Percentiles rank a stretch among this genome's conserved stretches.
Conservation (phyloP, 2,888 invertebrate genomes). For the Serrognathus titanus region DNA sequence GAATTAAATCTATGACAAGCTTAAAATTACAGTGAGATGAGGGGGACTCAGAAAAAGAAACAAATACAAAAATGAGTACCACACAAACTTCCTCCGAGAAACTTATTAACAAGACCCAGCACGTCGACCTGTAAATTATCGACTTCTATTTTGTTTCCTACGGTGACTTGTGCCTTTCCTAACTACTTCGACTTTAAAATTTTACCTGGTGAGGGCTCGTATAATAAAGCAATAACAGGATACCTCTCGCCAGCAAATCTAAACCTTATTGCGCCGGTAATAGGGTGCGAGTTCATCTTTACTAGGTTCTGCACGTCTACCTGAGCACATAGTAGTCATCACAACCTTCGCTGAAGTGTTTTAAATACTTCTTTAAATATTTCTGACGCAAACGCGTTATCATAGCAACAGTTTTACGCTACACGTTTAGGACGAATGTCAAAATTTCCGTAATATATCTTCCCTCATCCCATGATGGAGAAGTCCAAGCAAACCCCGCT, state of each 20-base stretch:
- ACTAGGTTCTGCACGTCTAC: neutral
- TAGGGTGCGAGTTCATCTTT: neutral
- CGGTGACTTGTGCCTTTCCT: neutral
- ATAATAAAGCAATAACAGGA: constrained; percentile 15
- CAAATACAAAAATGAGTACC: too few relatives aligned
- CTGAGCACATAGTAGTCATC: neutral
- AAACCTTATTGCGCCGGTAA: neutral
- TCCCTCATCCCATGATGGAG: constrained; percentile 7
- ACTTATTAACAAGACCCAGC: too few relatives aligned
- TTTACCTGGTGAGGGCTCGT: neutral
- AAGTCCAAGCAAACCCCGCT: neutral
- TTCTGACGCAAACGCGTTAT: neutral
- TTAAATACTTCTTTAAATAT: neutral
- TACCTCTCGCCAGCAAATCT: neutral
- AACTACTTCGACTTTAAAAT: neutral
- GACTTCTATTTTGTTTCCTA: neutral
- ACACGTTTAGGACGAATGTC: neutral
- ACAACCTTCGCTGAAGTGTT: too few relatives aligned
- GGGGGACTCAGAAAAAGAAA: too few relatives aligned
- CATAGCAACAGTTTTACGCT: too few relatives aligned
- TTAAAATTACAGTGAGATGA: too few relatives aligned
- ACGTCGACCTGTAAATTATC: neutral
- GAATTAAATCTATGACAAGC: too few relatives aligned
- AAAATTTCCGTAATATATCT: constrained; percentile 10
- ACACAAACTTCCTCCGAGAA: too few relatives aligned